Base-by-base conservation (phyloP, 2,797 vertebrate species). In the Lacerta bilineata region DNA sequence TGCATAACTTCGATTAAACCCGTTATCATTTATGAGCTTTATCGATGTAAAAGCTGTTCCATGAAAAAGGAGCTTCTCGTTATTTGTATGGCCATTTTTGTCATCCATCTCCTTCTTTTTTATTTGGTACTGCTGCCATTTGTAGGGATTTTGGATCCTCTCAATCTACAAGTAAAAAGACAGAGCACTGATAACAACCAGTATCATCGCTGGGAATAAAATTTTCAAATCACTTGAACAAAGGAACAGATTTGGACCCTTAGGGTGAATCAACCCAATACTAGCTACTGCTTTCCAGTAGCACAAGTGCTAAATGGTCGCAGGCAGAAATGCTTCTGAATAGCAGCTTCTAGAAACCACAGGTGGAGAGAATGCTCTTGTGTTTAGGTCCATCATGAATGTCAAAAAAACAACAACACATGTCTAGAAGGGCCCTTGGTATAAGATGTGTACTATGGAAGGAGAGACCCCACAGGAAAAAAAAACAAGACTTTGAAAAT, bases 1-100 rank as follows among this genome's bases (percentile, higher is more conserved):
- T 79, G 98, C 97, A 15, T 96, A 98, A 94, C 97, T 98, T 85
- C 98, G 95, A 95, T 98, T 98, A 96, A 98, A 98, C 55, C 98
- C 98, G 0, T 1, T 0, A 2, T 89, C 27, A 46, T 97, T 98
- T 87, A 99, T 97, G 0, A 59, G 7, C 2, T 1, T 9, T 81
- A 97, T 71, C 0, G 96, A 97, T 5, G 86, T 61, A 15, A 93
- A 18, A 68, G 74, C 91, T 4, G 98, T 98, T 90, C 98, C 98
- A 17, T 98, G 98, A 94, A 98, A 98, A 79, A 98, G 96, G 18
- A 59, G 90, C 71, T 1, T 97, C 93, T 98, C 97, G 1, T 98
- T 98, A 59, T 97, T 96, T 68, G 9, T 91, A 74, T 91, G 91
- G 1, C 92, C 95, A 36, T 98, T 98, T 93, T 96, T 98, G 17